A percentile compares a stretch with the other conserved stretches of the same genome.
Evolutionary conservation across 2,888 invertebrate genomes (phyloP).

Genomic region (Hirtodrosophila alboralis): DNA sequence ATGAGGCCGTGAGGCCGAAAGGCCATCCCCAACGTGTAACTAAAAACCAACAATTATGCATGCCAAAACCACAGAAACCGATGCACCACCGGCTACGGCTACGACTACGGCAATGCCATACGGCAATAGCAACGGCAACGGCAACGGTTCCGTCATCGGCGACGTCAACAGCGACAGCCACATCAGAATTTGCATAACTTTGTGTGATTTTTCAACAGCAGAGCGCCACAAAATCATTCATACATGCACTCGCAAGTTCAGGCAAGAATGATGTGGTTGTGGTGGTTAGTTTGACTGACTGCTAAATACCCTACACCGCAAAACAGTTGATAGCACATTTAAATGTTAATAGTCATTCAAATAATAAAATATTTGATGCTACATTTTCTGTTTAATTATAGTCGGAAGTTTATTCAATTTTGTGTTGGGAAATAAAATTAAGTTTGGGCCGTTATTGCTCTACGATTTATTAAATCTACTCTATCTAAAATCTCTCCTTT

Average conservation of each 20-base stretch:
- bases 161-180: slow-evolving; percentile 49
- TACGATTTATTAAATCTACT: no score
- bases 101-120: slow-evolving; percentile 24
- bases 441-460: no score
- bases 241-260: slow-evolving; percentile 42
- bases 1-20: slow-evolving; percentile 28
- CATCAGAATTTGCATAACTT: slow-evolving; percentile 76
- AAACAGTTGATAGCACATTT: no score
- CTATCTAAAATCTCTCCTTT: no score
- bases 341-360: no score
- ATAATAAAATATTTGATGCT: no score
- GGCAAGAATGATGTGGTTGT: no score
- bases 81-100: slow-evolving; percentile 52
- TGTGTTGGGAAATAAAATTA: no score
- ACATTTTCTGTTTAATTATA: no score
- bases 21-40: slow-evolving; percentile 70
- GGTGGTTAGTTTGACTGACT: background rate
- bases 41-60: slow-evolving; percentile 78
- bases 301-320: slow-evolving; percentile 11
- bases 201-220: slow-evolving; percentile 73
- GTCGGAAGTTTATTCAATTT: no score
- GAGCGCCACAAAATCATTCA: slow-evolving; percentile 75
- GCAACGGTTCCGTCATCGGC: slow-evolving; percentile 20
- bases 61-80: slow-evolving; percentile 74
- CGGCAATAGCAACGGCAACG: slow-evolving; percentile 12